Base-by-base conservation (phyloP, 2,888 invertebrate species). In the Drosophila neotestacea region DNA sequence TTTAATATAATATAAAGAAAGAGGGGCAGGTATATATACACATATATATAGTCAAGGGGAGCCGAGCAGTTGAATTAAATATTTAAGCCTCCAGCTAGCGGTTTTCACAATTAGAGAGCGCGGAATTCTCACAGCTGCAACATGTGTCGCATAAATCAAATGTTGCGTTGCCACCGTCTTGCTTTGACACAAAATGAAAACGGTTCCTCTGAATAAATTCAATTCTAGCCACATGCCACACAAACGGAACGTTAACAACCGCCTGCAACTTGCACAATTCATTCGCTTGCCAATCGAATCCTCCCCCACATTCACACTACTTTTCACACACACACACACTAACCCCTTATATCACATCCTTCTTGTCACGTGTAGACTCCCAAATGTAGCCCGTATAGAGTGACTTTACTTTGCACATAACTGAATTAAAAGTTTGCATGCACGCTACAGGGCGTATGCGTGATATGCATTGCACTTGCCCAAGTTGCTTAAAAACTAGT, bases 391-490 rank as follows among this genome's bases (percentile, higher is more conserved):
- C 27, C 32, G 16, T 7, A n/a, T 27, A 36, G 13, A 13, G 7
- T 22, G 36, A 32, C 38, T 42, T 46, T 27, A 13, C 22, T 22
- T 11, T 47, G 32, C 32, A 54, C 56, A 60, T 80, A 85, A 85
- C 65, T 71, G 66, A 73, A 73, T 83, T 83, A 76, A 52, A 65
- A 52, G 48, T 59, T 74, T 38, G 36, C 46, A 41, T 48, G 61
- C 58, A 64, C 50, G 48, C 67, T 34, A 69, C 84, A 41, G 51
- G 76, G 55, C 86, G 84, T 79, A 81, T 83, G 70, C 51, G 67
- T 69, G 55, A 68, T 71, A 59, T 69, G 41, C 22, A 60, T 28
- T 59, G 47, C 52, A 39, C 52, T 52, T 27, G 9, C n/a, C 41
- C 22, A 22, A 2, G 3, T 60, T 54, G 41, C 30, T 50, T 48